Percentiles rank a stretch among this genome's conserved stretches.
Conservation (phyloP, 2,888 invertebrate genomes). For the Conus canariensis region DNA sequence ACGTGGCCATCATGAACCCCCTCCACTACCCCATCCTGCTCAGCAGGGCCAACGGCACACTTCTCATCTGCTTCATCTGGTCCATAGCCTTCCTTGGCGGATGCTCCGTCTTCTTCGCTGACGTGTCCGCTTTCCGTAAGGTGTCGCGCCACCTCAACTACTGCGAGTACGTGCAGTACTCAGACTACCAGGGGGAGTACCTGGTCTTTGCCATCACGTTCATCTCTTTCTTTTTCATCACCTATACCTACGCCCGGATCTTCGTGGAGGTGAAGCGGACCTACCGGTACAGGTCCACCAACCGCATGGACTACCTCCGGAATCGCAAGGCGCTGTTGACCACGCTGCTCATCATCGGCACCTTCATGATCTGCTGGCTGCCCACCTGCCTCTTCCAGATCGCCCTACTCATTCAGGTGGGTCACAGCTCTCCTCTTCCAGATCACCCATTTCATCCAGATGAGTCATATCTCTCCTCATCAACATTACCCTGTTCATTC, state of each 20-base stretch:
- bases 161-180: conserved; percentile 67
- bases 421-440: background rate
- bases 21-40: conserved; percentile 59
- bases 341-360: conserved; percentile 68
- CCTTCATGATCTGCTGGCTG: conserved; percentile 69
- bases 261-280: conserved; percentile 30
- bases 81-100: conserved; percentile 59
- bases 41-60: conserved; percentile 55
- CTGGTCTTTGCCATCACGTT: conserved; percentile 63
- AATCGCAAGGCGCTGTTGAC: conserved; percentile 69
- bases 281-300: conserved; percentile 7
- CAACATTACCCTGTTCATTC: too few species aligned
- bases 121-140: conserved; percentile 43
- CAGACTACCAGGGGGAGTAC: conserved; percentile 66
- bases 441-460: background rate
- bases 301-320: conserved; percentile 57
- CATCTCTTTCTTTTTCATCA: conserved; percentile 62
- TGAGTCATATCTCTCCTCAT: too few species aligned
- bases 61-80: conserved; percentile 63
- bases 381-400: conserved; percentile 67
- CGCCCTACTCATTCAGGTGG: conserved; percentile 56
- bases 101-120: conserved; percentile 55
- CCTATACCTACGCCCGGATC: conserved; percentile 58
- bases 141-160: conserved; percentile 58
- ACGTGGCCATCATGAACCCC: conserved; percentile 66